phyloP scores from a whole-genome alignment of 2,888 invertebrate species.

The Invenusta paracnida region DNA sequence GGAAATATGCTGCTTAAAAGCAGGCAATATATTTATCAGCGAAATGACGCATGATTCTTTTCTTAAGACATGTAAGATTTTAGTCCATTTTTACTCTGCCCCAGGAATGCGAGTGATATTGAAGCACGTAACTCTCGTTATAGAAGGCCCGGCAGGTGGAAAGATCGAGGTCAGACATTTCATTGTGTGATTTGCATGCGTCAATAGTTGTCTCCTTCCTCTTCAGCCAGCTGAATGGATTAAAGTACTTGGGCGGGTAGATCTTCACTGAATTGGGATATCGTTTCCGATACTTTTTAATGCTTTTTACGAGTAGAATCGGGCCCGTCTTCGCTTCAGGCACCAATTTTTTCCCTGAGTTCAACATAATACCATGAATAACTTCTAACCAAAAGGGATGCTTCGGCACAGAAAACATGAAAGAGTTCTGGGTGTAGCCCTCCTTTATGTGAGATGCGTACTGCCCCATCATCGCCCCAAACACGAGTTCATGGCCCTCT shows the following conservation, averaged over 20 bases:
- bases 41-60: no score
- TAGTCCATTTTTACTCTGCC: not conserved
- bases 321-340: slow-evolving; percentile 34
- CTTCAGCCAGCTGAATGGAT: slow-evolving; percentile 37
- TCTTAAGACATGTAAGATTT: no score
- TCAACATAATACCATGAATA: not conserved
- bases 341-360: not conserved
- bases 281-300: slow-evolving; percentile 4
- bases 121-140: slow-evolving; percentile 38
- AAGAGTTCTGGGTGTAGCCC: slow-evolving; percentile 19
- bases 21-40: no score
- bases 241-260: slow-evolving; percentile 31
- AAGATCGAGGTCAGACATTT: not conserved
- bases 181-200: not conserved
- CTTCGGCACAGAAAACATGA: slow-evolving; percentile 4
- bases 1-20: no score
- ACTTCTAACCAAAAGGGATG: slow-evolving; percentile 11
- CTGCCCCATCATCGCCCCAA: slow-evolving; percentile 34
- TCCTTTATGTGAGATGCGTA: not conserved
- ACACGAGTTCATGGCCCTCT: not conserved
- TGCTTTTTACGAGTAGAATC: not conserved
- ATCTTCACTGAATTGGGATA: slow-evolving; percentile 24
- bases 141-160: not conserved
- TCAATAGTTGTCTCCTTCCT: not conserved
- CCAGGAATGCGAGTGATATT: slow-evolving; percentile 38